These are phyloP conservation scores for Paraplagusia blochii DNA, from an alignment of 2,113 vertebrate genomes.

Conservation along the genomic window DNA sequence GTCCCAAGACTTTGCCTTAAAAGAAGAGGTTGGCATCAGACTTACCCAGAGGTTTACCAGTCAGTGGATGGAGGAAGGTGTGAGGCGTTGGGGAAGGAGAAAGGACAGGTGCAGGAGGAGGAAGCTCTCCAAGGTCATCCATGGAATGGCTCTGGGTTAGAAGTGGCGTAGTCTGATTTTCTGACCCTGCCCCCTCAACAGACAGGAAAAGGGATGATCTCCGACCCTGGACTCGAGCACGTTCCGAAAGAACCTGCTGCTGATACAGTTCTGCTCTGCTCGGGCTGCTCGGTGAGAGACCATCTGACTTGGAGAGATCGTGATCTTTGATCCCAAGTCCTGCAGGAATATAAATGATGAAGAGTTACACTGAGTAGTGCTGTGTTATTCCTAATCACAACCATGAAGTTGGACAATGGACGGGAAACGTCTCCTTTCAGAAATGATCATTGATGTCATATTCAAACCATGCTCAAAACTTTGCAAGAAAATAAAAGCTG, in stretches of 20 bases:
- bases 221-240: conserved; percentile 75
- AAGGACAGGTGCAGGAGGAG: conserved; percentile 89
- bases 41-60: conserved; percentile 86
- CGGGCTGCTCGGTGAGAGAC: conserved; percentile 68
- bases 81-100: conserved; percentile 82
- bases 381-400: background rate
- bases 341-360: background rate
- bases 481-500: conserved; percentile 12
- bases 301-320: conserved; percentile 67
- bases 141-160: conserved; percentile 94
- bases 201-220: conserved; percentile 96
- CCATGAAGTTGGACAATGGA: background rate
- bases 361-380: background rate
- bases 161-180: conserved; percentile 75
- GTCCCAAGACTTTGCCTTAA: no score
- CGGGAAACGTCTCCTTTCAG: background rate
- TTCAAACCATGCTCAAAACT: background rate
- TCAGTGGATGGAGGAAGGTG: conserved; percentile 96
- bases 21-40: background rate
- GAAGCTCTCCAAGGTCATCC: conserved; percentile 90
- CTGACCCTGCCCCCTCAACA: conserved; percentile 85
- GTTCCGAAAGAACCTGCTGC: conserved; percentile 79
- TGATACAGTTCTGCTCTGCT: conserved; percentile 84
- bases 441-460: background rate
- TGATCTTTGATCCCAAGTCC: conserved; percentile 58